Conservation (phyloP, 2,113 vertebrate species). For the Nyctibius bracteatus region DNA sequence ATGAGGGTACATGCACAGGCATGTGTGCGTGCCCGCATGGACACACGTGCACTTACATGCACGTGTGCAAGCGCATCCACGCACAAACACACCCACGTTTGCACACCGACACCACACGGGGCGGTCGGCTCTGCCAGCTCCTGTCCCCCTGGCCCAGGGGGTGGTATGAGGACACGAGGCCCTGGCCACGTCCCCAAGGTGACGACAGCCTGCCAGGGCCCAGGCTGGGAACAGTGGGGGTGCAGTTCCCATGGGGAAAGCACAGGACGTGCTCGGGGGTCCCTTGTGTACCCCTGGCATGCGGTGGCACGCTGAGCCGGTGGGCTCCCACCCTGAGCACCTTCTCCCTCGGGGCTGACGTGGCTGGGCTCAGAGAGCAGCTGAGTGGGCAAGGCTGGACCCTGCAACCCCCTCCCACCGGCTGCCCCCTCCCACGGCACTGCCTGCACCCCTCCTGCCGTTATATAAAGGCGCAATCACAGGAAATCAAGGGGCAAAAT, state of each 20-base stretch:
- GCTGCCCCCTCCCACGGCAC: not conserved
- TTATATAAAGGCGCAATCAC: not conserved
- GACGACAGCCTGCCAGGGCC: not conserved
- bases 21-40: rapidly evolving
- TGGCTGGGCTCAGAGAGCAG: rapidly evolving
- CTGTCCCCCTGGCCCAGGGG: not conserved
- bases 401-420: rapidly evolving
- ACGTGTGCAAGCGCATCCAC: rapidly evolving
- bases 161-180: not conserved
- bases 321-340: not conserved
- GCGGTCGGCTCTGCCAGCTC: not conserved
- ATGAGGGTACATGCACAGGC: not conserved
- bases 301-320: rapidly evolving
- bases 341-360: not conserved
- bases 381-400: not conserved
- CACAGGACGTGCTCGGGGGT: rapidly evolving
- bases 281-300: not conserved
- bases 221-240: not conserved
- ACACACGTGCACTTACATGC: not conserved
- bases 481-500: slow-evolving; percentile 65
- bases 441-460: not conserved
- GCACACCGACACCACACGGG: rapidly evolving
- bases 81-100: not conserved
- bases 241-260: not conserved
- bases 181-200: not conserved